Percentiles rank a stretch among this genome's conserved stretches.
Conservation (phyloP, 2,888 invertebrate genomes). For the Clanis bilineata region DNA sequence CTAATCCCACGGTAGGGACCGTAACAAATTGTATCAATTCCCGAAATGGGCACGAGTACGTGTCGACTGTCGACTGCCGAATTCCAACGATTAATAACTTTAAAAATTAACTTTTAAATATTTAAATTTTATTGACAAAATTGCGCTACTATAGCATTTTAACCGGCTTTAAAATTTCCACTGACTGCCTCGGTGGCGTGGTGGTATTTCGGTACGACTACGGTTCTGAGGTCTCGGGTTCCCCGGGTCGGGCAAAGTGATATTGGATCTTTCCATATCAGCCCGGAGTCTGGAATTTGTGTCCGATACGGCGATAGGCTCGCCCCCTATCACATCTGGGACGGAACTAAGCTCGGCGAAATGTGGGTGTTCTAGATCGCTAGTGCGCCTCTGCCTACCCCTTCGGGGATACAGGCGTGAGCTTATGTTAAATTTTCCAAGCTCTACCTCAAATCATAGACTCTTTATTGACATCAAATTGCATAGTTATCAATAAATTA, state of each 20-base stretch:
- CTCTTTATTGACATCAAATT: conserved; percentile 5
- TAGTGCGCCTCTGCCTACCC: no score
- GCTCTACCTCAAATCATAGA: neutral
- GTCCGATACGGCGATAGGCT: no score
- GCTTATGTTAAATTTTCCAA: no score
- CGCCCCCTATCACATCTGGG: no score
- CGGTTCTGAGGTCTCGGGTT: no score
- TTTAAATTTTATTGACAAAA: conserved; percentile 18
- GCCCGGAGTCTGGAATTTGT: no score
- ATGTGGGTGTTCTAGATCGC: no score
- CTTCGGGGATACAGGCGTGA: conserved; percentile 14
- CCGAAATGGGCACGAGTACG: conserved; percentile 51
- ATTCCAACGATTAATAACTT: conserved; percentile 31
- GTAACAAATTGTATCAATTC: conserved; percentile 55
- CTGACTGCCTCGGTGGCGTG: no score
- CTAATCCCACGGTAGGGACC: conserved; percentile 41
- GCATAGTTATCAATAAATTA: neutral
- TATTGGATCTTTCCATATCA: no score
- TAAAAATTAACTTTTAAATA: conserved; percentile 29
- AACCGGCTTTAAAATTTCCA: neutral
- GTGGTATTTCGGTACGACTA: no score
- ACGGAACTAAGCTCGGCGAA: no score
- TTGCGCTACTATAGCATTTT: neutral
- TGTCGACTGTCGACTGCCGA: conserved; percentile 33
- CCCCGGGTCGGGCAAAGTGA: no score